These are phyloP conservation scores for Autographa pulchrina DNA, from an alignment of 2,888 invertebrate genomes.

Conservation along the genomic window DNA sequence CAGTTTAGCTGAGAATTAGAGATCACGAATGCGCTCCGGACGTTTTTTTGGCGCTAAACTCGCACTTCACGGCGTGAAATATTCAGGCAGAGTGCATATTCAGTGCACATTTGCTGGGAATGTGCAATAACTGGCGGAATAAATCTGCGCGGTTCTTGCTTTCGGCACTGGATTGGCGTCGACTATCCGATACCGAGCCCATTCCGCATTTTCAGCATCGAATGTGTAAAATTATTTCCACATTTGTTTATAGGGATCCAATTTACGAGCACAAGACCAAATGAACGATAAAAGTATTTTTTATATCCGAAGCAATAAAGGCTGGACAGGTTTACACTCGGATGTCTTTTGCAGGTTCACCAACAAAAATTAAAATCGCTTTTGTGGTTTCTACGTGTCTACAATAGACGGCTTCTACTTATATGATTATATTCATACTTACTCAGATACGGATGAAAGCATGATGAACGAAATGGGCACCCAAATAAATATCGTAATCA, in stretches of 20 bases:
- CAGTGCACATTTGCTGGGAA: slow-evolving; percentile 74
- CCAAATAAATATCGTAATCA: slow-evolving; percentile 57
- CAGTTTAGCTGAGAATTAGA: slow-evolving; percentile 38
- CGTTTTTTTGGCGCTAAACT: slow-evolving; percentile 53
- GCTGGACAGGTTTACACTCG: slow-evolving; percentile 11
- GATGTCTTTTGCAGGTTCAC: slow-evolving; percentile 29
- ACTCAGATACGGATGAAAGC: slow-evolving; percentile 50
- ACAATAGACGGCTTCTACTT: slow-evolving; percentile 28
- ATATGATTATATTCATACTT: slow-evolving; percentile 19
- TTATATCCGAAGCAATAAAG: slow-evolving; percentile 30
- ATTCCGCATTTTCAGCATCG: slow-evolving; percentile 55
- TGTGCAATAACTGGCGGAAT: slow-evolving; percentile 76
- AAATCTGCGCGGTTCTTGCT: slow-evolving; percentile 72
- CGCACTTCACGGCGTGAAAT: slow-evolving; percentile 65
- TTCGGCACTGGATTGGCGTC: slow-evolving; percentile 67
- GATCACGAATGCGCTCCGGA: slow-evolving; percentile 29
- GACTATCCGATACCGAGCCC: slow-evolving; percentile 64
- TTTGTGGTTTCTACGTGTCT: slow-evolving; percentile 44
- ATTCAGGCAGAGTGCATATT: slow-evolving; percentile 68
- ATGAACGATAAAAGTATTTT: slow-evolving; percentile 36
- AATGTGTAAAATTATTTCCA: slow-evolving; percentile 55
- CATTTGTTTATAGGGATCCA: slow-evolving; percentile 30
- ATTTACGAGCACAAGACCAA: slow-evolving; percentile 38
- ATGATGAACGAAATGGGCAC: slow-evolving; percentile 54
- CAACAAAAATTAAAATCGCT: slow-evolving; percentile 30